Evolutionary conservation across 1,140 invertebrate genomes (phyloP).

Genomic region (Cyrtorhinus lividipennis): DNA sequence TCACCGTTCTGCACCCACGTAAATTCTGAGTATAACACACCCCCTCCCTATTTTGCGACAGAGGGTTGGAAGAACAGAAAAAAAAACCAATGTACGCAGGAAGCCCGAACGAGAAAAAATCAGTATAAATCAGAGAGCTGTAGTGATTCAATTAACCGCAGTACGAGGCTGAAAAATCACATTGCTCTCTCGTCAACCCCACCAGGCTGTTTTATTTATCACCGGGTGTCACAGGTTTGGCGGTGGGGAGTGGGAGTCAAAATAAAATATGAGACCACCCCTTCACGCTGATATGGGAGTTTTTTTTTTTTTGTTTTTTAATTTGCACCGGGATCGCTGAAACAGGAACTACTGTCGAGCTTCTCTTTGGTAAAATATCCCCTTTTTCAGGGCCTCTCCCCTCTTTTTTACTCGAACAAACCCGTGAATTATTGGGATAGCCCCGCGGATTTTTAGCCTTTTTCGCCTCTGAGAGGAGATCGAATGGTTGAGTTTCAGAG

Average conservation of each 20-base stretch:
- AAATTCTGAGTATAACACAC: too few species aligned
- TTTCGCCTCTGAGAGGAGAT: neutral
- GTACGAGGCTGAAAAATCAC: neutral
- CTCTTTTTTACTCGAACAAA: neutral
- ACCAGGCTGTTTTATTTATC: neutral
- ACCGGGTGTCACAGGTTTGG: neutral
- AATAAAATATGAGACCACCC: neutral
- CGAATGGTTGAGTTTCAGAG: too few species aligned
- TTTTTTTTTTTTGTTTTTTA: neutral
- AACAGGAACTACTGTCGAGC: neutral
- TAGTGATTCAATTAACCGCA: neutral
- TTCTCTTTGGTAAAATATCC: too few species aligned
- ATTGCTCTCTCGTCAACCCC: neutral
- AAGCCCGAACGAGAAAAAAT: neutral
- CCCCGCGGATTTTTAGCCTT: neutral
- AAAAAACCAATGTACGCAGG: too few species aligned
- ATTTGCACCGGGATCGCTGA: neutral
- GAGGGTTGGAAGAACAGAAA: too few species aligned
- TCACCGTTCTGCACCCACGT: too few species aligned
- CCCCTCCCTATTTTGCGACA: too few species aligned
- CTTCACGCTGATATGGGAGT: too few species aligned
- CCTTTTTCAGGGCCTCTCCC: neutral
- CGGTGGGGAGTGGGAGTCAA: neutral
- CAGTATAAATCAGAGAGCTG: neutral
- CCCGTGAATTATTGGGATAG: neutral